Evolutionary conservation across 2,113 vertebrate species (phyloP).

Genomic region (Dipodomys merriami): DNA sequence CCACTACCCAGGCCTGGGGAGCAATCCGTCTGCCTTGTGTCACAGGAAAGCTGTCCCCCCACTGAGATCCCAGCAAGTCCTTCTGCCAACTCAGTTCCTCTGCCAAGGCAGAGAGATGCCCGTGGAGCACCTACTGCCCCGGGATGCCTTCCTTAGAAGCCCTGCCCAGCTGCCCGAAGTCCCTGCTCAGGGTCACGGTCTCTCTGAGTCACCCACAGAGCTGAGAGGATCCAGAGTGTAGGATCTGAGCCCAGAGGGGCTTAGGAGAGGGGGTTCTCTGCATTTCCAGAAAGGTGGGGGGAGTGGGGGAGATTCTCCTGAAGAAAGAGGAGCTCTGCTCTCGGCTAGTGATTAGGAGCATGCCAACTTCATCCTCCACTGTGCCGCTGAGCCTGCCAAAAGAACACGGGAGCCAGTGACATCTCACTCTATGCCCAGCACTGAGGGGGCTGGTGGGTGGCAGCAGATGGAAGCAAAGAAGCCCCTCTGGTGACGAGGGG

Average conservation of each 20-base stretch:
- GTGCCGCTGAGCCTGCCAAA: background rate
- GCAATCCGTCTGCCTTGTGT: background rate
- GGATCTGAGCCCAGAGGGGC: background rate
- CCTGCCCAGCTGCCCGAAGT: background rate
- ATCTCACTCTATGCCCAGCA: background rate
- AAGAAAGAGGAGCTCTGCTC: background rate
- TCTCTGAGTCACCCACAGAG: background rate
- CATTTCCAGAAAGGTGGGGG: background rate
- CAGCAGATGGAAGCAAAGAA: background rate
- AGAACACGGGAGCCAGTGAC: background rate
- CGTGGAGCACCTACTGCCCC: background rate
- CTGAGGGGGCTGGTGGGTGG: background rate
- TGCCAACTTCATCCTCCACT: background rate
- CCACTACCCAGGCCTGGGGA: background rate
- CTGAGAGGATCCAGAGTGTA: rapidly evolving
- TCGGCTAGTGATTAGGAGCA: background rate
- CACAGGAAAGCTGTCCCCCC: background rate
- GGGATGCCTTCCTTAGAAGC: background rate
- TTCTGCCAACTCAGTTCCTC: background rate
- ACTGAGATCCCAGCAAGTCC: background rate
- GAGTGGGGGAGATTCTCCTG: no score
- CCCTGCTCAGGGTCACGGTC: background rate
- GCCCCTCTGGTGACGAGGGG: no score
- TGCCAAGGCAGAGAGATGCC: background rate
- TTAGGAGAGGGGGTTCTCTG: rapidly evolving